phyloP scores from a whole-genome alignment of 2,888 invertebrate genomes.

The Pachymerium ferrugineum region DNA sequence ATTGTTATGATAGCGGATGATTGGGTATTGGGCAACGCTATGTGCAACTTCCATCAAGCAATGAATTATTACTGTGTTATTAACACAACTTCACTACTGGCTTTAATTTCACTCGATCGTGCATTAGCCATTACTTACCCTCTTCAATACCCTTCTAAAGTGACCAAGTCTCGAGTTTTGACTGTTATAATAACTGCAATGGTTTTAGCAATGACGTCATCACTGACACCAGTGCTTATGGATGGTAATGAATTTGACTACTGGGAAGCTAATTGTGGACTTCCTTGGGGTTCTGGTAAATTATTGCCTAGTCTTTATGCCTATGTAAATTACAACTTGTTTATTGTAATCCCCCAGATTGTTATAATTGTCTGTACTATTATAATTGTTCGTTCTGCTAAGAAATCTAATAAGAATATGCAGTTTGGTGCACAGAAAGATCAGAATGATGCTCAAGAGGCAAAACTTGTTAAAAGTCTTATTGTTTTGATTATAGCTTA shows the following conservation, averaged over 20 bases:
- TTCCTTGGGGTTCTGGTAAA: too few relatives aligned
- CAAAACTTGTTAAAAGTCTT: background rate
- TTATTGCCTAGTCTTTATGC: too few relatives aligned
- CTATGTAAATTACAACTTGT: too few relatives aligned
- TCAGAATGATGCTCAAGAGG: background rate
- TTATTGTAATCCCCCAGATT: background rate
- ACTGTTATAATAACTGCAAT: background rate
- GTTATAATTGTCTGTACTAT: background rate
- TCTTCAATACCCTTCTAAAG: background rate
- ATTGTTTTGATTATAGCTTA: background rate
- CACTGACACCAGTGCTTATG: background rate
- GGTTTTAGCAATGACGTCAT: background rate
- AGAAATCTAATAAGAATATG: background rate
- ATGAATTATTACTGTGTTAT: background rate
- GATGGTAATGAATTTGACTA: background rate
- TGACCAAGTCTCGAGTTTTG: background rate
- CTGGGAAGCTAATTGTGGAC: background rate
- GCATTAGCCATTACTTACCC: background rate
- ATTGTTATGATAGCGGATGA: background rate
- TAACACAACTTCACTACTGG: background rate
- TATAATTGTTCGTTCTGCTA: background rate
- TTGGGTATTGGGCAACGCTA: background rate
- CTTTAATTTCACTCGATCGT: background rate
- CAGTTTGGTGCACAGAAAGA: background rate
- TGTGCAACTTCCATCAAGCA: background rate